Evolutionary conservation across 2,797 vertebrate species (phyloP), one percentile per base, ranked within the genome.

Genomic region (Squalus acanthias): DNA sequence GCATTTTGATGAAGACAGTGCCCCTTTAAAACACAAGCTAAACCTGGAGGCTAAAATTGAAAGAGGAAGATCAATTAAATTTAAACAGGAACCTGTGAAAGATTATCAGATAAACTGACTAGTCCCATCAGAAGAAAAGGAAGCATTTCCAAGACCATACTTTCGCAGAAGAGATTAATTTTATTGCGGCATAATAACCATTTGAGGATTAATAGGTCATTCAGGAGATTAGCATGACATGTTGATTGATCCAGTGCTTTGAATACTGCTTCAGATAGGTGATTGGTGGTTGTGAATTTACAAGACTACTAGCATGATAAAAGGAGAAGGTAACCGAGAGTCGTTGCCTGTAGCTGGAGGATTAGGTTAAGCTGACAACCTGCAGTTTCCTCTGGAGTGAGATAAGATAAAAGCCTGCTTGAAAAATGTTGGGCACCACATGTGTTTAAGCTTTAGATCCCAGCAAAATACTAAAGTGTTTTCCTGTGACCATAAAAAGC

Each of bases 311-410:
- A 53, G 67, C 94, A 95, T 24, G 69, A 95, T 70, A 53, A 63
- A 95, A 70, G 92, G n/a, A 70, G n/a, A 70, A 33, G 70, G 65
- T 46, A 39, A 24, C 53, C 10, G 22, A 70, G 67, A 69, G 65
- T 53, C 46, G 26, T 72, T 29, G 93, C 93, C 39, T 95, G 22
- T 72, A 53, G 93, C 24, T 13, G 39, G 39, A 95, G 67, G 93
- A 95, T 95, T 95, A 95, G 93, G 4, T 72, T 95, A 72, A 95
- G 10, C 22, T 94, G 92, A 70, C 67, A 94, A 50, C 9, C 10
- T 95, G 46, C 46, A 33, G 69, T 33, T 94, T 95, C 93, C 46
- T 72, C 69, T 50, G 3, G 46, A 74, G 39, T 92, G 89, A 50
- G 93, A 95, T 74, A 15, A 72, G 92, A 94, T 94, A 95, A 95